Evolutionary conservation across 2,888 invertebrate species (phyloP).

Genomic region (Tenthredo distinguenda): DNA sequence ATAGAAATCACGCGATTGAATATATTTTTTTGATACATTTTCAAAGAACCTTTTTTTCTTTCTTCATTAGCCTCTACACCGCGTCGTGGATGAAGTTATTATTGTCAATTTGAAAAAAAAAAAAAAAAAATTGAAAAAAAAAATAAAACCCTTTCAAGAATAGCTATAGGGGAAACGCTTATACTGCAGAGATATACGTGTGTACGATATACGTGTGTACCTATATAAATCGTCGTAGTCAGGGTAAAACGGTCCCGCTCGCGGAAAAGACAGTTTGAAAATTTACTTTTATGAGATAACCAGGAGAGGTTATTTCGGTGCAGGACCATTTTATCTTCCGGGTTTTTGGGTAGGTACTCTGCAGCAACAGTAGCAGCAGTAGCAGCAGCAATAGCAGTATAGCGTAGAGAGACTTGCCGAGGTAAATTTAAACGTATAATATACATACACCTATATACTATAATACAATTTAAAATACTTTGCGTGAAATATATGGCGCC

Average conservation of each 20-base stretch:
- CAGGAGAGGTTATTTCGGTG: constrained; percentile 5
- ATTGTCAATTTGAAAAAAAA: neutral
- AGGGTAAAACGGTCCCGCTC: neutral
- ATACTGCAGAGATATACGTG: neutral
- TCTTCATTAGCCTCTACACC: no score
- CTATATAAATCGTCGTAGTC: neutral
- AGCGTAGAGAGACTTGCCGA: neutral
- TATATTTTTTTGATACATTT: no score
- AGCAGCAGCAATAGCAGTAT: neutral
- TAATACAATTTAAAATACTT: constrained; percentile 25
- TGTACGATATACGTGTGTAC: neutral
- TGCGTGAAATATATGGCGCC: constrained; percentile 9
- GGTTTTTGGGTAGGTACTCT: neutral
- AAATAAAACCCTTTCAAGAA: neutral
- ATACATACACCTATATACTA: neutral
- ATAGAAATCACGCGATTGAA: no score
- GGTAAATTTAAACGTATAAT: constrained; percentile 18
- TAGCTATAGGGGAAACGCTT: neutral
- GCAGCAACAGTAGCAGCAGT: neutral
- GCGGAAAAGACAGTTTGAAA: constrained; percentile 10
- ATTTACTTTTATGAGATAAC: constrained; percentile 41
- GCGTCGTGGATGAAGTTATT: no score
- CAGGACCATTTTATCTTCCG: constrained; percentile 22
- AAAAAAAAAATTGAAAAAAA: no score
- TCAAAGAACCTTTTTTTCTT: no score